Percentiles rank a stretch among this genome's conserved stretches.
Evolutionary conservation across 2,113 vertebrate genomes (phyloP).

Genomic region (Xenopus laevis): DNA sequence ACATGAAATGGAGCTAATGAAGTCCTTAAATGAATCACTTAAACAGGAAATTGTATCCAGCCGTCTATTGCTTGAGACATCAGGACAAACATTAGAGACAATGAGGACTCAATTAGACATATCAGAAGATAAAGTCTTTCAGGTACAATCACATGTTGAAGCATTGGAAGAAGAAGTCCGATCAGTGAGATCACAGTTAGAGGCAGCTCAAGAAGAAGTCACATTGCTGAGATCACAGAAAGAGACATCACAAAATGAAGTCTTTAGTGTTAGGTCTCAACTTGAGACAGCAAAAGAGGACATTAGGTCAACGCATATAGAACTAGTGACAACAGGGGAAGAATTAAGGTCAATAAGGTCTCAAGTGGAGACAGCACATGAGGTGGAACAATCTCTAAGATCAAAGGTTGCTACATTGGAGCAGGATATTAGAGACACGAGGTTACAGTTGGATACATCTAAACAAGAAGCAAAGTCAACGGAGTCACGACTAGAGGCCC

Average conservation of each 20-base stretch:
- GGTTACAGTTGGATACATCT: background rate
- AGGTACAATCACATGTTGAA: background rate
- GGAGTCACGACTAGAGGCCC: background rate
- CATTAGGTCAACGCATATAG: constrained; percentile 52
- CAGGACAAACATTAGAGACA: background rate
- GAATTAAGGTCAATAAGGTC: background rate
- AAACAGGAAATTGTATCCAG: background rate
- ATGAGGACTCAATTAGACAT: background rate
- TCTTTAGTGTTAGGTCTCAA: background rate
- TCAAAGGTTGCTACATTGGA: background rate
- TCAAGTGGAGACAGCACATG: background rate
- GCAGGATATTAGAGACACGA: background rate
- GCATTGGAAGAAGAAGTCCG: background rate
- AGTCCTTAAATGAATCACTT: background rate
- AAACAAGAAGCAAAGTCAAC: background rate
- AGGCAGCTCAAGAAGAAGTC: background rate
- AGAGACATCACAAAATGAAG: constrained; percentile 2
- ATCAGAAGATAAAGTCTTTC: background rate
- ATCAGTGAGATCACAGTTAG: background rate
- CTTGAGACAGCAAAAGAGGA: constrained; percentile 5
- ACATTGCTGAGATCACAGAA: background rate
- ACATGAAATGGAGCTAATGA: background rate
- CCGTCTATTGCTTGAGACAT: background rate
- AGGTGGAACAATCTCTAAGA: background rate
- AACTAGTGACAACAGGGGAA: constrained; percentile 50